Percentiles rank a stretch among this genome's conserved stretches.
Conservation (phyloP, 1,140 invertebrate species). For the Protaetia brevitarsis region DNA sequence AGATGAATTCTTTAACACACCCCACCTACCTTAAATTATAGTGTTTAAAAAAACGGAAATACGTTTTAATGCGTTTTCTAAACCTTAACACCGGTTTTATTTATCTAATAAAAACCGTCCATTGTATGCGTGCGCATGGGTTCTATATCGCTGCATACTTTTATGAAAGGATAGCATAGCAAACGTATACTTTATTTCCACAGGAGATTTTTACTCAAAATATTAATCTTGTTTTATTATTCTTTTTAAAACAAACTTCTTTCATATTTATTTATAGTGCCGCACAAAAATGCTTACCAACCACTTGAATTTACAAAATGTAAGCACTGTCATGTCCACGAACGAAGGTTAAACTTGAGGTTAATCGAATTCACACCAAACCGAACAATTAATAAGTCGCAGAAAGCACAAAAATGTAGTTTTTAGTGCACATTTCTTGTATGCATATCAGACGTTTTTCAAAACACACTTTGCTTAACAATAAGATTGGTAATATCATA, state of each 20-base stretch:
- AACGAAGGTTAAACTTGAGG: neutral
- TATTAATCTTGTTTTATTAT: no score
- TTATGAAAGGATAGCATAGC: neutral
- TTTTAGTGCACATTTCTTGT: neutral
- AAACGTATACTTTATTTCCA: no score
- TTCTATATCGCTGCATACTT: neutral
- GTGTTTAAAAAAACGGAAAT: no score
- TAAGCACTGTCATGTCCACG: neutral
- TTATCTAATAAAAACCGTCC: neutral
- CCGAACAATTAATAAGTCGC: neutral
- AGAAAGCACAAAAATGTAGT: neutral
- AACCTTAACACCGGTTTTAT: no score
- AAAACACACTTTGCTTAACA: neutral
- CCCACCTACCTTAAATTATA: no score
- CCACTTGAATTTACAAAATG: neutral
- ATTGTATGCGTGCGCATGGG: slow-evolving; percentile 6
- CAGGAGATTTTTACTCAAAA: no score
- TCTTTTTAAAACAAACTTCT: no score
- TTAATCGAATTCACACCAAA: neutral
- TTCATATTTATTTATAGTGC: no score
- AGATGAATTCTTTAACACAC: no score
- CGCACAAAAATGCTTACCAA: neutral
- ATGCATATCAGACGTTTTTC: neutral
- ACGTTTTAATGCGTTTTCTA: no score
- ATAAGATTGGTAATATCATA: neutral